These are phyloP conservation scores for Atrichornis clamosus DNA, from an alignment of 2,113 vertebrate genomes.

Conservation along the genomic window DNA sequence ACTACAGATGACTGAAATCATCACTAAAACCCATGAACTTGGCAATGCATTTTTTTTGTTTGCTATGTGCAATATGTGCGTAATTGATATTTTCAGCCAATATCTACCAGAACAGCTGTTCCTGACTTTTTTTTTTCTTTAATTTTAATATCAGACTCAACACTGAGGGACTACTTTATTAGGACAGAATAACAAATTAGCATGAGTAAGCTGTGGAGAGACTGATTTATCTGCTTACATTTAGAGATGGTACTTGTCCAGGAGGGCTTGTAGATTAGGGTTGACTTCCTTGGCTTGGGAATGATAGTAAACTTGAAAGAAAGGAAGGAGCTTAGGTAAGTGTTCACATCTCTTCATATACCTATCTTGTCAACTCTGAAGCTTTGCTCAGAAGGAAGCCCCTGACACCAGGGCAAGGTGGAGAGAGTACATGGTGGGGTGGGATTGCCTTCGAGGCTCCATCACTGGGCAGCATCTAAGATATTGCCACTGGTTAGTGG, in stretches of 20 bases:
- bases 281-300: neutral
- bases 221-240: neutral
- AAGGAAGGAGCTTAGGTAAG: neutral
- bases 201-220: neutral
- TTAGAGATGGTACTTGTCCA: neutral
- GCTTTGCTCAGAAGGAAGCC: neutral
- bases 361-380: neutral
- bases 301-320: neutral
- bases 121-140: neutral
- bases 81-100: constrained; percentile 5
- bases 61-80: constrained; percentile 3
- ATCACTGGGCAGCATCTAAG: neutral
- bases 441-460: neutral
- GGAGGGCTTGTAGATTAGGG: neutral
- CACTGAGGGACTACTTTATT: neutral
- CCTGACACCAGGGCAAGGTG: neutral
- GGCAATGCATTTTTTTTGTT: neutral
- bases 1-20: constrained; percentile 14
- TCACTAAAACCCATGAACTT: neutral
- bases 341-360: neutral
- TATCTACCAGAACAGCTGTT: constrained; percentile 18
- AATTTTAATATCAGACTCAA: neutral
- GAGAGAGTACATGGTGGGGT: neutral
- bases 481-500: neutral
- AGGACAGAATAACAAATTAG: neutral